These are phyloP conservation scores for Leptopterna dolabrata DNA, from an alignment of 2,888 invertebrate genomes.

Conservation along the genomic window DNA sequence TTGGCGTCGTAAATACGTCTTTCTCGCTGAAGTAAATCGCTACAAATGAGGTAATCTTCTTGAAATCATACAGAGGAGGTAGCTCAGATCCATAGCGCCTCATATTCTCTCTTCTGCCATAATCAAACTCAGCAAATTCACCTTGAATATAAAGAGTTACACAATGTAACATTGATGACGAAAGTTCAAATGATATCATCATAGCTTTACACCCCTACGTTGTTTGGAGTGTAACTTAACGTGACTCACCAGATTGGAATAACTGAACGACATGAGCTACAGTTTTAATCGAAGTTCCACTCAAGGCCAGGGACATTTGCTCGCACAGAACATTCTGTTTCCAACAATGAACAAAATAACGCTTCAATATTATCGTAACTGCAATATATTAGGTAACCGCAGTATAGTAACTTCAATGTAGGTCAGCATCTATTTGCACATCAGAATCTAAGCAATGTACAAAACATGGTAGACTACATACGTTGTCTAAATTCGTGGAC, in stretches of 20 bases:
- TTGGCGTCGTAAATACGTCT: constrained; percentile 78
- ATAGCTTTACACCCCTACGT: too few relatives aligned
- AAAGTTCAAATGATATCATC: too few relatives aligned
- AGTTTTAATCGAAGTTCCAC: constrained; percentile 29
- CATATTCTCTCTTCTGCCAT: constrained; percentile 73
- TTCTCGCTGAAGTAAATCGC: constrained; percentile 77
- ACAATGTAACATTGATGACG: too few relatives aligned
- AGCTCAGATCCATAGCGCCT: constrained; percentile 70
- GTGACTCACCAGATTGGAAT: background rate
- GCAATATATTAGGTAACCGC: too few relatives aligned
- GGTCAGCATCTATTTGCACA: too few relatives aligned
- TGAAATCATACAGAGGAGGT: constrained; percentile 75
- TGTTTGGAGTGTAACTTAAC: too few relatives aligned
- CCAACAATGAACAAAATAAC: too few relatives aligned
- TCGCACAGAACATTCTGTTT: background rate
- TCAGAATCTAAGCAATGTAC: too few relatives aligned
- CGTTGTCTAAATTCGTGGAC: background rate
- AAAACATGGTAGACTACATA: too few relatives aligned
- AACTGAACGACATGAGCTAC: background rate
- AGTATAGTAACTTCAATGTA: too few relatives aligned
- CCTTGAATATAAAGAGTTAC: constrained; percentile 60
- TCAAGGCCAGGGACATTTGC: background rate
- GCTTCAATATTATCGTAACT: too few relatives aligned
- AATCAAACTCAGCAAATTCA: constrained; percentile 78
- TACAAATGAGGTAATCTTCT: constrained; percentile 73